Percentiles rank a stretch among this genome's conserved stretches.
phyloP scores from a whole-genome alignment of 2,888 invertebrate species.

The Zhengitettix transpicula region DNA sequence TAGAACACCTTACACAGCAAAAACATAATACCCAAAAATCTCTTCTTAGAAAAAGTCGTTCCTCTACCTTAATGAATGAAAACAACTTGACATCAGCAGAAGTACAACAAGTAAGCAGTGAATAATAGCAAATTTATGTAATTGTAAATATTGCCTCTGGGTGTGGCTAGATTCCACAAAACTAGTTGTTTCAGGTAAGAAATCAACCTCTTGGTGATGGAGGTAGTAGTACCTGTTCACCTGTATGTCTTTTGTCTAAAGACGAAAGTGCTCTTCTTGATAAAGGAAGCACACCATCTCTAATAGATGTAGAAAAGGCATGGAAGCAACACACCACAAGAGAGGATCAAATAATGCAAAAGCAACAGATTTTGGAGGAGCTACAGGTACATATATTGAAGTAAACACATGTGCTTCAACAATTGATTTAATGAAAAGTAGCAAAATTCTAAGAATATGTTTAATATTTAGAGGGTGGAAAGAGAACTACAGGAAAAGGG shows the following conservation, averaged over 20 bases:
- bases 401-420: too few relatives aligned
- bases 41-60: conserved; percentile 34
- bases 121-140: too few relatives aligned
- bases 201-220: conserved; percentile 25
- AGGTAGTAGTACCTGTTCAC: conserved; percentile 2
- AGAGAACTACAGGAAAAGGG: conserved; percentile 42
- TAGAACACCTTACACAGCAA: conserved; percentile 10
- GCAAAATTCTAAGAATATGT: neutral
- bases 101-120: conserved; percentile 31
- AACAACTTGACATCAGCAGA: conserved; percentile 36
- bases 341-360: conserved; percentile 46
- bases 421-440: too few relatives aligned
- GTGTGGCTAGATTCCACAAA: neutral
- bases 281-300: conserved; percentile 24
- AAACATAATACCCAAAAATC: conserved; percentile 28
- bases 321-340: conserved; percentile 12
- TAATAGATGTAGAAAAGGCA: conserved; percentile 4
- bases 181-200: conserved; percentile 21
- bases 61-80: conserved; percentile 30
- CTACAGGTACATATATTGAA: conserved; percentile 24
- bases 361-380: conserved; percentile 55
- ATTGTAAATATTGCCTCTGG: neutral
- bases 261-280: conserved; percentile 32
- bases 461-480: conserved; percentile 38
- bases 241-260: conserved; percentile 21